Evolutionary conservation across 2,888 invertebrate genomes (phyloP).

Genomic region (Aethes cnicana): DNA sequence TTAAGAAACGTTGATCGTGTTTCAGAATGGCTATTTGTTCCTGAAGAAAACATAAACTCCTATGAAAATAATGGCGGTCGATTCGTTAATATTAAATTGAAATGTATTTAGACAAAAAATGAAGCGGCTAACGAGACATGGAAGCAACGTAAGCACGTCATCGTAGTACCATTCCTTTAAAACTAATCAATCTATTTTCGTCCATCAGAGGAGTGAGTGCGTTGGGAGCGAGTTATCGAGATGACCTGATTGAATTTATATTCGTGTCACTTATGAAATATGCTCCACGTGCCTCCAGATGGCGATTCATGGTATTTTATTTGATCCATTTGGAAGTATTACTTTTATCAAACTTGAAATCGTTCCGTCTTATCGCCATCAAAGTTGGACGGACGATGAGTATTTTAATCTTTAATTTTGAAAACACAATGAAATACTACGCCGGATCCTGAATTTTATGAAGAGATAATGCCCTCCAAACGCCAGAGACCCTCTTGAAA

Average conservation of each 20-base stretch:
- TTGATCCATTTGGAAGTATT: too few species aligned
- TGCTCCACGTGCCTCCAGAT: constrained; percentile 23
- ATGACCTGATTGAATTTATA: constrained; percentile 31
- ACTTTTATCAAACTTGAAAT: neutral
- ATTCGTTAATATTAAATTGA: too few species aligned
- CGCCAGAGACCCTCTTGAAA: constrained; percentile 78
- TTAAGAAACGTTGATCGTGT: too few species aligned
- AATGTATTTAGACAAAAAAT: too few species aligned
- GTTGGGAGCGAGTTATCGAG: constrained; percentile 29
- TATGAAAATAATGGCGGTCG: too few species aligned
- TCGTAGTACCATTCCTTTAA: constrained; percentile 18
- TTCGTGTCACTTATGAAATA: constrained; percentile 30
- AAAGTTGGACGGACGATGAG: constrained; percentile 17
- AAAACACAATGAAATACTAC: constrained; percentile 74
- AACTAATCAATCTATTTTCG: constrained; percentile 32
- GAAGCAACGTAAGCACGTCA: constrained; percentile 8
- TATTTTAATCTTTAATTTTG: constrained; percentile 65
- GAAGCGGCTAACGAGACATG: neutral
- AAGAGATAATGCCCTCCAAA: constrained; percentile 80
- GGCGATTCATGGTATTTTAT: constrained; percentile 14
- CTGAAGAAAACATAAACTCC: too few species aligned
- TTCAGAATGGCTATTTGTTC: too few species aligned
- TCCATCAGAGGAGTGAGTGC: constrained; percentile 16
- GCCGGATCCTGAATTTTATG: constrained; percentile 79
- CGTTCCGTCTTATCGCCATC: constrained; percentile 8